Conservation (phyloP, 2,113 vertebrate species). For the Orthonyx spaldingii region DNA sequence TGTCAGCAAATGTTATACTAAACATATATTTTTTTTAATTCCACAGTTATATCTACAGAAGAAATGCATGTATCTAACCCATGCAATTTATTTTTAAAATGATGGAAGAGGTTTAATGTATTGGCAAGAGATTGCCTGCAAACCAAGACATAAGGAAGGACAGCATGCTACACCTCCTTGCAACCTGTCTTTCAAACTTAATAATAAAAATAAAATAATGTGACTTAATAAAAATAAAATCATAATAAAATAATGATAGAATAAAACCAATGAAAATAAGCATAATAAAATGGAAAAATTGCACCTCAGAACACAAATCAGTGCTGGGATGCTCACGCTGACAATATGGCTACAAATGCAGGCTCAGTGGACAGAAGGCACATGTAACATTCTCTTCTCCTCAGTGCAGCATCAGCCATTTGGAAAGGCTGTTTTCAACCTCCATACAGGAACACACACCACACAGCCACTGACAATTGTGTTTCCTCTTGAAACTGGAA, state of each 20-base stretch:
- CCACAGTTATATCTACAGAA: background rate
- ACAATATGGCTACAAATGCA: background rate
- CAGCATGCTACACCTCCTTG: background rate
- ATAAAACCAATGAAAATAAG: background rate
- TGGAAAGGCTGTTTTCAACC: background rate
- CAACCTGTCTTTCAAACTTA: background rate
- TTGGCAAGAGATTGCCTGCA: background rate
- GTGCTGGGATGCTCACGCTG: background rate
- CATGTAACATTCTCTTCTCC: background rate
- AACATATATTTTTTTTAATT: background rate
- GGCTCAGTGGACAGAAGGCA: background rate
- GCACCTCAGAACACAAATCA: background rate
- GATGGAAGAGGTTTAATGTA: background rate
- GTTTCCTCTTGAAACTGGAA: background rate
- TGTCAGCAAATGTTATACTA: background rate
- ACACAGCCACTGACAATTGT: background rate
- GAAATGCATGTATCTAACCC: background rate
- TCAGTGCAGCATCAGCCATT: background rate
- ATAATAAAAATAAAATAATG: background rate
- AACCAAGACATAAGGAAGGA: background rate
- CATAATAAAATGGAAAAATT: background rate
- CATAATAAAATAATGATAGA: accelerated
- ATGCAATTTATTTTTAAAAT: background rate
- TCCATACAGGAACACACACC: background rate
- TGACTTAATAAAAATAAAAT: background rate